Conservation (phyloP, 2,888 invertebrate genomes). For the Patella pellucida region DNA sequence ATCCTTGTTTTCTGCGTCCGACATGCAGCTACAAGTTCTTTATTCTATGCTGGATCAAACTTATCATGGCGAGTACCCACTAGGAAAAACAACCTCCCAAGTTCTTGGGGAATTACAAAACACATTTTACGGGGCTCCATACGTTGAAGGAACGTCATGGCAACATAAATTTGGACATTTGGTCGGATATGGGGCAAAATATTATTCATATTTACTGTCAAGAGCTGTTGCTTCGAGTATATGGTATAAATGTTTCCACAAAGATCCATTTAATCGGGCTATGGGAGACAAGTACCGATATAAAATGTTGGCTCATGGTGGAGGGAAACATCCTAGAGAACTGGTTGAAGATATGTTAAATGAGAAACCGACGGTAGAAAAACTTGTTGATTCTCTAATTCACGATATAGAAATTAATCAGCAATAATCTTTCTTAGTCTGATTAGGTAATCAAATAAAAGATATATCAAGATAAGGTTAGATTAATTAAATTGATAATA, state of each 20-base stretch:
- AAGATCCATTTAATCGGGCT: constrained; percentile 73
- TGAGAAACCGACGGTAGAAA: constrained; percentile 81
- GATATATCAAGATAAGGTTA: too few species aligned
- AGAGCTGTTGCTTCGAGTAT: constrained; percentile 92
- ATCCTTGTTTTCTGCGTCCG: constrained; percentile 86
- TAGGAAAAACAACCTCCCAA: constrained; percentile 77
- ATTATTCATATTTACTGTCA: constrained; percentile 97
- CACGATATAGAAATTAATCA: constrained; percentile 60
- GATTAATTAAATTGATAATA: too few species aligned
- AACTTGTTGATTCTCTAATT: constrained; percentile 85
- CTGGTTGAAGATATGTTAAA: constrained; percentile 82
- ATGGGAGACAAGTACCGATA: constrained; percentile 84
- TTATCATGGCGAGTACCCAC: constrained; percentile 82
- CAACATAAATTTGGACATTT: constrained; percentile 95
- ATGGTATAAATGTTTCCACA: constrained; percentile 89
- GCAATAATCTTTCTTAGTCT: too few species aligned
- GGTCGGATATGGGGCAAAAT: constrained; percentile 98
- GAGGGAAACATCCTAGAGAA: constrained; percentile 84
- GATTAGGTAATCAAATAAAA: too few species aligned
- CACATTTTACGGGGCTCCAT: constrained; percentile 87
- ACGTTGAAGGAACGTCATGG: constrained; percentile 94
- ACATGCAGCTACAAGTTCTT: constrained; percentile 75
- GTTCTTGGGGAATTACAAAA: constrained; percentile 83
- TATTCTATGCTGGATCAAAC: constrained; percentile 92
- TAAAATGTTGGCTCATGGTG: constrained; percentile 88